A percentile compares a stretch with the other conserved stretches of the same genome.
phyloP scores from a whole-genome alignment of 2,113 vertebrate species.

The Tenebrosternarchus preto region DNA sequence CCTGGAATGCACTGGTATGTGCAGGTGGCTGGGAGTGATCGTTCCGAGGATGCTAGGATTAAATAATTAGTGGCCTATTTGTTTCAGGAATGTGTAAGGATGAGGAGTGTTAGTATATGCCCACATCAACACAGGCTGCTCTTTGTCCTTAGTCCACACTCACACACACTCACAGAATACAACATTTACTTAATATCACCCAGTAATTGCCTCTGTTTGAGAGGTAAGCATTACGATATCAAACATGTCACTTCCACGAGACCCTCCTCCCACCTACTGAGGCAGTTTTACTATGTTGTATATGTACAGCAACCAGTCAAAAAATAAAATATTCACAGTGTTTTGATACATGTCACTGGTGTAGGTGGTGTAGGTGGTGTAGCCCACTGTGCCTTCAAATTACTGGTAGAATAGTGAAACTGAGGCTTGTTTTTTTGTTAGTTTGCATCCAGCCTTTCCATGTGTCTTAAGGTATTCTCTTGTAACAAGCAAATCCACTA shows the following conservation, averaged over 20 bases:
- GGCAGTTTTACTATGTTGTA: neutral
- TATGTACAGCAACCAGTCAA: neutral
- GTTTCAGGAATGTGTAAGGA: constrained; percentile 35
- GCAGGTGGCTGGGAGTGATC: neutral
- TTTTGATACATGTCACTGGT: too few relatives aligned
- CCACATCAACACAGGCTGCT: neutral
- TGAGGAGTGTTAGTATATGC: neutral
- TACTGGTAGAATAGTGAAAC: neutral
- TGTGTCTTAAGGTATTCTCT: neutral
- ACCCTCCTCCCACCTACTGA: neutral
- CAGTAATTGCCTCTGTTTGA: too few relatives aligned
- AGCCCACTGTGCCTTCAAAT: too few relatives aligned
- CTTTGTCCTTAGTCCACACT: neutral
- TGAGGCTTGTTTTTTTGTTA: neutral
- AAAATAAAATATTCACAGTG: too few relatives aligned
- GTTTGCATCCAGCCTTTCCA: too few relatives aligned
- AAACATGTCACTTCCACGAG: neutral
- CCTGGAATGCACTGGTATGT: neutral
- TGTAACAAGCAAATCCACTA: neutral
- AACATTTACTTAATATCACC: too few relatives aligned
- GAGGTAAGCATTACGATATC: neutral
- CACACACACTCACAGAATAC: too few relatives aligned
- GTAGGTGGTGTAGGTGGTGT: too few relatives aligned
- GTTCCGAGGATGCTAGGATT: constrained; percentile 22
- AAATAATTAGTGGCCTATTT: constrained; percentile 33